These are phyloP conservation scores for Leptinotarsa texana DNA, from an alignment of 1,140 invertebrate genomes.

Conservation along the genomic window DNA sequence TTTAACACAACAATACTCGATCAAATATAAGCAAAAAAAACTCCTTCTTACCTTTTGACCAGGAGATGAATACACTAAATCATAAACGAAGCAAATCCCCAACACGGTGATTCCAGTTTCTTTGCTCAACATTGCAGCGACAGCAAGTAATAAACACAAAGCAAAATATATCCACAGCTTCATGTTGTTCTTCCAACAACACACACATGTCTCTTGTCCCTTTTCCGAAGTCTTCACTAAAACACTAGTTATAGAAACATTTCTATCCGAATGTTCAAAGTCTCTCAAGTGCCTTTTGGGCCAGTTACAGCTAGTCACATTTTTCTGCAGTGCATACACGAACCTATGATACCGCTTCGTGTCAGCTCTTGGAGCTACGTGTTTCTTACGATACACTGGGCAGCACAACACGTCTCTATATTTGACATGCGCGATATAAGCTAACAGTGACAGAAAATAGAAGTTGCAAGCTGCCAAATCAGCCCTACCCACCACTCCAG, in stretches of 20 bases:
- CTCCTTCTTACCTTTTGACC: slow-evolving; percentile 36
- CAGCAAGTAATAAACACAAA: slow-evolving; percentile 62
- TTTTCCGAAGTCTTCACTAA: slow-evolving; percentile 3
- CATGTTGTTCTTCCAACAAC: slow-evolving; percentile 53
- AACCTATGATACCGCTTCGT: slow-evolving; percentile 44
- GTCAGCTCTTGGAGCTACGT: slow-evolving; percentile 22
- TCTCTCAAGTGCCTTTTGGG: slow-evolving; percentile 38
- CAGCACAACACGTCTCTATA: slow-evolving; percentile 58
- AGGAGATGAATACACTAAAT: slow-evolving; percentile 56
- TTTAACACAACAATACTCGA: neutral
- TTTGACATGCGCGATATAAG: slow-evolving; percentile 71
- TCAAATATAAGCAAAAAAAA: neutral
- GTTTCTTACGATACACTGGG: slow-evolving; percentile 25
- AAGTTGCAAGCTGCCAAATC: slow-evolving; percentile 91
- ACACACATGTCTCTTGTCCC: slow-evolving; percentile 22
- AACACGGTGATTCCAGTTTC: slow-evolving; percentile 92
- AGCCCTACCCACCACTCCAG: slow-evolving; percentile 92
- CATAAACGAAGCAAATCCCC: slow-evolving; percentile 82
- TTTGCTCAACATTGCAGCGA: slow-evolving; percentile 80
- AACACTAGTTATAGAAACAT: slow-evolving; percentile 22
- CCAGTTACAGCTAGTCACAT: slow-evolving; percentile 50
- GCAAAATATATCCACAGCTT: slow-evolving; percentile 62
- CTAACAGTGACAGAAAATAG: slow-evolving; percentile 84
- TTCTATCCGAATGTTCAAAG: slow-evolving; percentile 30
- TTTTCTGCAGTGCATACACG: slow-evolving; percentile 45